Evolutionary conservation across 2,113 vertebrate genomes (phyloP).

Genomic region (Malurus melanocephalus): DNA sequence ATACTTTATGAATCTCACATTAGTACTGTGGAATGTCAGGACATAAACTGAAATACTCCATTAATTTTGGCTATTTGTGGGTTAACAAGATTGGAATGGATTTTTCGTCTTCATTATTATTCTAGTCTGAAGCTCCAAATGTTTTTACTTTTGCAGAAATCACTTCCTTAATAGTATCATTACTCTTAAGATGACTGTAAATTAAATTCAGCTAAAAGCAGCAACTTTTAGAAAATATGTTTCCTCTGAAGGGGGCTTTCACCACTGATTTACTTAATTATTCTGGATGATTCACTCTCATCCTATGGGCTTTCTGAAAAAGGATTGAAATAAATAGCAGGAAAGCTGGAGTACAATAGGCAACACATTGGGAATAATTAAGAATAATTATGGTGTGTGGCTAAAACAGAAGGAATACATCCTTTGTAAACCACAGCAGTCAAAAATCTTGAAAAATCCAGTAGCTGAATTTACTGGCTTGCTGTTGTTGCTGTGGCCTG

Average conservation of each 20-base stretch:
- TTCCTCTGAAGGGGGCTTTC: constrained; percentile 21
- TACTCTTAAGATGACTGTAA: constrained; percentile 58
- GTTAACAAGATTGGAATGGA: not conserved
- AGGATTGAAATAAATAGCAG: constrained; percentile 54
- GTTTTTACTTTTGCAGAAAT: constrained; percentile 60
- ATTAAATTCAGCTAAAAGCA: constrained; percentile 68
- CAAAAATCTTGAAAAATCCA: constrained; percentile 6
- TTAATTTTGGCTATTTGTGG: not conserved
- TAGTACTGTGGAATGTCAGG: not conserved
- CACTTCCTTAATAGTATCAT: constrained; percentile 56
- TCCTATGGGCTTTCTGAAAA: constrained; percentile 47
- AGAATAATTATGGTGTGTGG: constrained; percentile 33
- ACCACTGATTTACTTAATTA: constrained; percentile 61
- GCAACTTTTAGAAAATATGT: constrained; percentile 49
- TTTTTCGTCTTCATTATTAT: constrained; percentile 11
- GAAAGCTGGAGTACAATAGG: constrained; percentile 14
- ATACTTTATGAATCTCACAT: not conserved
- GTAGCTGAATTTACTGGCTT: not conserved
- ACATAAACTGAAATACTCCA: not conserved
- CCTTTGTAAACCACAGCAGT: constrained; percentile 19
- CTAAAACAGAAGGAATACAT: constrained; percentile 18
- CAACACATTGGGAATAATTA: constrained; percentile 53
- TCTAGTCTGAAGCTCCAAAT: constrained; percentile 1
- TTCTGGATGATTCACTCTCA: constrained; percentile 50
- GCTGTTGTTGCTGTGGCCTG: not conserved